A percentile compares a stretch with the other conserved stretches of the same genome.
phyloP scores from a whole-genome alignment of 64 coral and sea anemone genomes.

The Actinia equina region DNA sequence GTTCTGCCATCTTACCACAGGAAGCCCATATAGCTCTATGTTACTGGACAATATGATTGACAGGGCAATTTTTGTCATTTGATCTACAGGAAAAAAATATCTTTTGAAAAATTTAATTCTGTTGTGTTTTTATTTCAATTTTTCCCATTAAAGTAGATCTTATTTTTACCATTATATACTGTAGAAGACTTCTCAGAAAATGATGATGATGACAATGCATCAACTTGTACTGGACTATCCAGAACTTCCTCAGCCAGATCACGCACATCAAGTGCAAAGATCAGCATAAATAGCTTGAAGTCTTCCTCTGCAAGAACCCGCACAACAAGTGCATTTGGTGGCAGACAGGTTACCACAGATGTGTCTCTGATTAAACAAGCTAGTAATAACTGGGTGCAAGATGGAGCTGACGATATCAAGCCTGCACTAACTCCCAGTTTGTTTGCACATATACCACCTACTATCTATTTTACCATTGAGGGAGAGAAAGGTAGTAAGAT shows the following conservation, averaged over 20 bases:
- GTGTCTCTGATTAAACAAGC: not conserved
- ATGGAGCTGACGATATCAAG: slow-evolving; percentile 25
- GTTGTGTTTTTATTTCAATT: too few species aligned
- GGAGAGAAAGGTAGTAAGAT: slow-evolving; percentile 73
- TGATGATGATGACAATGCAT: slow-evolving; percentile 30
- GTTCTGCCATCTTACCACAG: too few species aligned
- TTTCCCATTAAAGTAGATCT: too few species aligned
- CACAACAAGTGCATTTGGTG: slow-evolving; percentile 20
- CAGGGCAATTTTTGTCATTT: too few species aligned
- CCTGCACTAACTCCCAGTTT: slow-evolving; percentile 75
- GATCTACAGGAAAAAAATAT: too few species aligned
- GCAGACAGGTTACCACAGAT: not conserved
- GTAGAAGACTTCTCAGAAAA: slow-evolving; percentile 10
- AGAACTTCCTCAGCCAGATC: slow-evolving; percentile 43
- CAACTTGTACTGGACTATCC: slow-evolving; percentile 28
- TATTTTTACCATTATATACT: not conserved
- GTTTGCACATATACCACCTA: slow-evolving; percentile 71
- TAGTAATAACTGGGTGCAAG: slow-evolving; percentile 7
- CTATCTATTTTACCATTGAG: slow-evolving; percentile 85
- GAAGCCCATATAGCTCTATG: too few species aligned
- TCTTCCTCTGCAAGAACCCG: slow-evolving; percentile 9
- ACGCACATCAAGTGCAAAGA: slow-evolving; percentile 73
- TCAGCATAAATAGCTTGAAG: slow-evolving; percentile 25
- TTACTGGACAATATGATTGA: too few species aligned
- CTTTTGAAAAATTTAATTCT: too few species aligned